Conservation (phyloP, 2,113 vertebrate species). For the Catharus minimus region DNA sequence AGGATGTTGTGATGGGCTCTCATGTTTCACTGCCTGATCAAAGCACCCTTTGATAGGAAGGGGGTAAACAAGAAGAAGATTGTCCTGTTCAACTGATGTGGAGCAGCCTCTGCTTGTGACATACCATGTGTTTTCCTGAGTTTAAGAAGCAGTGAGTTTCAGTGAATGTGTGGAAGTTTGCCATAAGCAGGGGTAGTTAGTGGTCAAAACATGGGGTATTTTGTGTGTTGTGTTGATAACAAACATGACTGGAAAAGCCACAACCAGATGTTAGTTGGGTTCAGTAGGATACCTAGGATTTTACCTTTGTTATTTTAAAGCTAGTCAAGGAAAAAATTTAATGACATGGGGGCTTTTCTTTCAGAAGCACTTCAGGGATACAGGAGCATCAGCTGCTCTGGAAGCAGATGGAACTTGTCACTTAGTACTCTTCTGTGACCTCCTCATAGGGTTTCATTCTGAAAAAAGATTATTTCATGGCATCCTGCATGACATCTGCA, state of each 20-base stretch:
- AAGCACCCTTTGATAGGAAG: background rate
- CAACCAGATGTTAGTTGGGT: fast-evolving
- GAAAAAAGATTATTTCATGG: background rate
- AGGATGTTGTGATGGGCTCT: background rate
- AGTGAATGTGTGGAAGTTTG: background rate
- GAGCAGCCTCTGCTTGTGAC: background rate
- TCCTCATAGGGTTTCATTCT: background rate
- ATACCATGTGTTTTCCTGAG: constrained; percentile 20
- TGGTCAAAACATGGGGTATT: background rate
- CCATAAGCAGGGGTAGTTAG: background rate
- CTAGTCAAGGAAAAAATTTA: background rate
- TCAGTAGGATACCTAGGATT: background rate
- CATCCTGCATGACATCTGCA: background rate
- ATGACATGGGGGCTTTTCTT: background rate
- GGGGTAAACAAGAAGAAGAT: background rate
- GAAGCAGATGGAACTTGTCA: background rate
- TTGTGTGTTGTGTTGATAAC: background rate
- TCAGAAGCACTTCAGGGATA: background rate
- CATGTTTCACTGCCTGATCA: background rate
- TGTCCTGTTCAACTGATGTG: background rate
- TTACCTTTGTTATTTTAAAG: background rate
- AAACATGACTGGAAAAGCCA: background rate
- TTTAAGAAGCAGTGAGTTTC: background rate
- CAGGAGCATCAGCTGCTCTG: background rate
- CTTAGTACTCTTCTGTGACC: background rate